Percentiles rank a stretch among this genome's conserved stretches.
Conservation (phyloP, 2,888 invertebrate genomes). For the Iselma pallidipennis region DNA sequence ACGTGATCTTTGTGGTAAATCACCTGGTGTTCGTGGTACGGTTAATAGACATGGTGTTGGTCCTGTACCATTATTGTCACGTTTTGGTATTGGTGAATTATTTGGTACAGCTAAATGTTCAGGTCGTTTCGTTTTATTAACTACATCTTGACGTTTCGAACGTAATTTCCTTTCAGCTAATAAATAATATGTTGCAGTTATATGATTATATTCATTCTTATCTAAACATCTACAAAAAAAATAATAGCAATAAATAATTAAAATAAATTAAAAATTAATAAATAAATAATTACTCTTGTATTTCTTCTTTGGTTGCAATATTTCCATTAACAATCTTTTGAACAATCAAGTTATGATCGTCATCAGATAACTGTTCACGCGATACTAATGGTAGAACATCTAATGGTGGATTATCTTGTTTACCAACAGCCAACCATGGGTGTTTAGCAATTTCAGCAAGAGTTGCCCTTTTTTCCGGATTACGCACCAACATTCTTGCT, state of each 20-base stretch:
- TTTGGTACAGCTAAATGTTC: constrained; percentile 53
- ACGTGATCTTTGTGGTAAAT: constrained; percentile 71
- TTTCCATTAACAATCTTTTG: constrained; percentile 96
- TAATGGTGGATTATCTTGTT: constrained; percentile 56
- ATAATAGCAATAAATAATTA: not conserved
- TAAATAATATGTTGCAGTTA: constrained; percentile 97
- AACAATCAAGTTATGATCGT: constrained; percentile 88
- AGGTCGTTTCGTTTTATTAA: constrained; percentile 54
- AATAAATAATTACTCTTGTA: constrained; percentile 71
- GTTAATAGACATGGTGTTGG: constrained; percentile 57
- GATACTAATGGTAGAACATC: constrained; percentile 83
- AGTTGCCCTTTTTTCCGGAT: constrained; percentile 88
- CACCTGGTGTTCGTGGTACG: constrained; percentile 71
- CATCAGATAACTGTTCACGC: constrained; percentile 86
- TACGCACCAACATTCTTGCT: constrained; percentile 88
- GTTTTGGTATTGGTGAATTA: constrained; percentile 41
- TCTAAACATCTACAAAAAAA: constrained; percentile 74
- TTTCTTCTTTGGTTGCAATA: constrained; percentile 93
- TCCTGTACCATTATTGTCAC: constrained; percentile 43
- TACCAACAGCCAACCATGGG: constrained; percentile 75
- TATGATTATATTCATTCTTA: constrained; percentile 96
- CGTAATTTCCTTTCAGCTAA: constrained; percentile 91
- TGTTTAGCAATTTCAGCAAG: constrained; percentile 86
- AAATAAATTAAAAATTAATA: not conserved
- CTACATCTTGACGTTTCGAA: constrained; percentile 71